Evolutionary conservation across 2,888 invertebrate genomes (phyloP).

Genomic region (Nomada goodeniana): DNA sequence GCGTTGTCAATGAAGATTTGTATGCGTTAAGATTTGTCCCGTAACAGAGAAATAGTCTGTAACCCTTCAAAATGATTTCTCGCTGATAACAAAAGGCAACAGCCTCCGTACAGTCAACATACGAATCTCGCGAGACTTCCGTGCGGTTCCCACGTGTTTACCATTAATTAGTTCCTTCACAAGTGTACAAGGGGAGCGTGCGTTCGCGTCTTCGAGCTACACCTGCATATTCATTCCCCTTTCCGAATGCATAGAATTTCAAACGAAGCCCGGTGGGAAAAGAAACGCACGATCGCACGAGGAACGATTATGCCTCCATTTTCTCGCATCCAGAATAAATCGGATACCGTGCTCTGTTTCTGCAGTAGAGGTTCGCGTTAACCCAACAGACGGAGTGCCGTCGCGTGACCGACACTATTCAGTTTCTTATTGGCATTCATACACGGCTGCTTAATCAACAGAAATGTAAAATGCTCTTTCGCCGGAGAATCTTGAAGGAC

Average conservation of each 20-base stretch:
- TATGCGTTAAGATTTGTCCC: too few relatives aligned
- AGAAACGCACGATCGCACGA: constrained; percentile 59
- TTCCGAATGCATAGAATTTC: constrained; percentile 68
- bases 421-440: constrained; percentile 69
- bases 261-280: constrained; percentile 42
- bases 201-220: constrained; percentile 38
- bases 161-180: constrained; percentile 28
- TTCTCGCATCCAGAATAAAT: constrained; percentile 64
- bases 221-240: constrained; percentile 67
- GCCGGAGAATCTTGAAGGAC: background rate
- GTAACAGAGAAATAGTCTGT: too few relatives aligned
- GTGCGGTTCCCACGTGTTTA: constrained; percentile 18
- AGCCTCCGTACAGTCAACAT: background rate
- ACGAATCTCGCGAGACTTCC: constrained; percentile 9
- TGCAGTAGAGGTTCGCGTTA: constrained; percentile 26
- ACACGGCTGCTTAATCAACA: constrained; percentile 17
- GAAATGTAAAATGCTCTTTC: background rate
- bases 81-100: background rate
- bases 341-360: constrained; percentile 44
- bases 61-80: background rate
- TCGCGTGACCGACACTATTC: constrained; percentile 77
- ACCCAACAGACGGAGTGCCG: constrained; percentile 48
- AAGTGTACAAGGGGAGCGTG: constrained; percentile 21
- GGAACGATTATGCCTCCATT: constrained; percentile 66
- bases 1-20: too few relatives aligned